A percentile compares a stretch with the other conserved stretches of the same genome.
These are phyloP conservation scores for Nineta flava DNA, from an alignment of 2,888 invertebrate species.

Conservation along the genomic window DNA sequence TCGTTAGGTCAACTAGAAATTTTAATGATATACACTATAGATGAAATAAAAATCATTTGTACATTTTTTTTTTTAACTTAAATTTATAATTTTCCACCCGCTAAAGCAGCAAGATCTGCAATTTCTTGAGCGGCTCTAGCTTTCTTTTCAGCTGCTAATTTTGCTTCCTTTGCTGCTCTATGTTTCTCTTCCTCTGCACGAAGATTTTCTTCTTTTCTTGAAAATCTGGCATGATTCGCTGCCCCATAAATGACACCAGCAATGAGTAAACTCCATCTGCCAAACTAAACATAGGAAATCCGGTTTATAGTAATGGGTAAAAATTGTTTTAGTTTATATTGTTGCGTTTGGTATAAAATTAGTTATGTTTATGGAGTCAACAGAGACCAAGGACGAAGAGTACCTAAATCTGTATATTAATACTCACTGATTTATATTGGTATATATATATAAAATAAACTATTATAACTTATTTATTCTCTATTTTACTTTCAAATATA, in stretches of 20 bases:
- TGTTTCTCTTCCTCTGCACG: conserved; percentile 52
- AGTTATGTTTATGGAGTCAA: conserved; percentile 9
- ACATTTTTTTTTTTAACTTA: background rate
- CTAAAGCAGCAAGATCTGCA: conserved; percentile 22
- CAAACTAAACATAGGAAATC: conserved; percentile 39
- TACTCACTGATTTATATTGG: too few species aligned
- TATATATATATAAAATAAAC: too few species aligned
- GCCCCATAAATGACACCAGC: conserved; percentile 62
- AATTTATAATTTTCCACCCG: conserved; percentile 8
- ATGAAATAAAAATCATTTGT: background rate
- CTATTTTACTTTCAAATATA: too few species aligned
- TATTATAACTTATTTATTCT: too few species aligned
- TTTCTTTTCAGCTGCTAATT: conserved; percentile 56
- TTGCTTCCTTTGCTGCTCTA: conserved; percentile 50
- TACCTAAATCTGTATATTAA: too few species aligned
- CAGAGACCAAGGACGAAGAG: conserved; percentile 10
- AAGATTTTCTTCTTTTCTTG: conserved; percentile 45
- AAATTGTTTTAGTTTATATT: background rate
- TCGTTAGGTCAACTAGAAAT: background rate
- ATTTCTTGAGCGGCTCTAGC: conserved; percentile 35
- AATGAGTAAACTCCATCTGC: conserved; percentile 62
- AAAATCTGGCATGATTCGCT: conserved; percentile 50
- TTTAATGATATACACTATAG: background rate
- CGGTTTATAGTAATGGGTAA: background rate
- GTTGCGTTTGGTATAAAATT: too few species aligned